Conservation (phyloP, 1,140 invertebrate genomes). For the Acromyrmex echinatior region DNA sequence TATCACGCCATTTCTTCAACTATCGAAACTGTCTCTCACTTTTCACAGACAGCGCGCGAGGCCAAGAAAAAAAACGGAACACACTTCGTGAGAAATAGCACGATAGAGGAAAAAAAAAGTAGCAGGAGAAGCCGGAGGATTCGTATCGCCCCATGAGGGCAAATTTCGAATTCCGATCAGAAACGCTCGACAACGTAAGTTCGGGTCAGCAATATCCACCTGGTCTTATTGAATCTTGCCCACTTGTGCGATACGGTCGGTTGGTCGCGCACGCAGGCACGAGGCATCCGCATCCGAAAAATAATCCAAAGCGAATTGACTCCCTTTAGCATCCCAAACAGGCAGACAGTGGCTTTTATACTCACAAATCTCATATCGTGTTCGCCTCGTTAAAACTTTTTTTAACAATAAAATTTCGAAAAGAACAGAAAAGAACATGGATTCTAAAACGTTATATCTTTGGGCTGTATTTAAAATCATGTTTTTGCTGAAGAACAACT, state of each 20-base stretch:
- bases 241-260: constrained; percentile 65
- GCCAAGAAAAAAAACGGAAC: constrained; percentile 17
- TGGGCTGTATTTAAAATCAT: background rate
- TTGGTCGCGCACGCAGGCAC: constrained; percentile 55
- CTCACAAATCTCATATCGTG: constrained; percentile 61
- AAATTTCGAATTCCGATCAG: constrained; percentile 76
- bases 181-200: constrained; percentile 71
- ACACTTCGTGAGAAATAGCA: constrained; percentile 21
- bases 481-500: background rate
- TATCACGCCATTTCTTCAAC: constrained; percentile 37
- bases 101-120: background rate
- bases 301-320: constrained; percentile 73
- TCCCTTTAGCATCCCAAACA: constrained; percentile 13
- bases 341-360: constrained; percentile 17
- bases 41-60: background rate
- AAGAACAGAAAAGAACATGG: background rate
- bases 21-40: constrained; percentile 47
- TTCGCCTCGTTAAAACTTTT: constrained; percentile 41
- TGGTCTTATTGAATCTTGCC: constrained; percentile 78
- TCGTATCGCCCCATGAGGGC: background rate
- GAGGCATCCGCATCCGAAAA: constrained; percentile 48
- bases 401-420: background rate
- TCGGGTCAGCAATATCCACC: constrained; percentile 78
- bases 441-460: constrained; percentile 2
- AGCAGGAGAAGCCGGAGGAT: background rate